Evolutionary conservation across 2,113 vertebrate genomes (phyloP).

Genomic region (Rhipidura dahli): DNA sequence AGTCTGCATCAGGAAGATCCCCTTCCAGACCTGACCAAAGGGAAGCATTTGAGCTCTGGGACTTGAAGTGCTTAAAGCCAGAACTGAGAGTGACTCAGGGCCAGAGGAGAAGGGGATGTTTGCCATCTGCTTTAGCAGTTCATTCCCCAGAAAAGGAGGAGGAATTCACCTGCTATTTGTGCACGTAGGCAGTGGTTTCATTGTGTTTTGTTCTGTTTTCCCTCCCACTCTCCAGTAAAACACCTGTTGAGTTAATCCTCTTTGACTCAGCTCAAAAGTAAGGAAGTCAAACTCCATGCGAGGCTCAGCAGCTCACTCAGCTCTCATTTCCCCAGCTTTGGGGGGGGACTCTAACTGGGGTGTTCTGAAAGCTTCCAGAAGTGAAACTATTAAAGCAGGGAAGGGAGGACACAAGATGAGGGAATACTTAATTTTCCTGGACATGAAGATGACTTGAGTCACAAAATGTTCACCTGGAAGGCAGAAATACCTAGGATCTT

Average conservation of each 20-base stretch:
- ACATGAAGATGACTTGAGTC: neutral
- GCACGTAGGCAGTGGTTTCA: conserved; percentile 12
- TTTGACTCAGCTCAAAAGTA: neutral
- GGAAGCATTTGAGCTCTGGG: neutral
- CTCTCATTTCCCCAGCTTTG: neutral
- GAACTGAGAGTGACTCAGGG: neutral
- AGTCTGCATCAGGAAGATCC: neutral
- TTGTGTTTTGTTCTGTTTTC: conserved; percentile 36
- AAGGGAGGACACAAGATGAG: neutral
- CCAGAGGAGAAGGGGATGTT: neutral
- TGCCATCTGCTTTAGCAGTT: conserved; percentile 20
- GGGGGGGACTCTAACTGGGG: neutral
- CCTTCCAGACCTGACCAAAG: neutral
- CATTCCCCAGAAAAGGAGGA: neutral
- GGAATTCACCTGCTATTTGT: neutral
- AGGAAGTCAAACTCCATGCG: conserved; percentile 2
- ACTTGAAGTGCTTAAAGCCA: neutral
- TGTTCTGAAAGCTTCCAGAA: neutral
- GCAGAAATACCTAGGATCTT: neutral
- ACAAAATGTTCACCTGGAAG: neutral
- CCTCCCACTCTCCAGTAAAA: neutral
- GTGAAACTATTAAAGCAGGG: neutral
- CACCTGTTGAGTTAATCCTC: conserved; percentile 46
- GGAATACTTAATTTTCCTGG: neutral
- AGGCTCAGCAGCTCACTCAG: neutral